Percentiles rank a stretch among this genome's conserved stretches.
Conservation (phyloP, 2,888 invertebrate genomes). For the Leucoptera coffeella region DNA sequence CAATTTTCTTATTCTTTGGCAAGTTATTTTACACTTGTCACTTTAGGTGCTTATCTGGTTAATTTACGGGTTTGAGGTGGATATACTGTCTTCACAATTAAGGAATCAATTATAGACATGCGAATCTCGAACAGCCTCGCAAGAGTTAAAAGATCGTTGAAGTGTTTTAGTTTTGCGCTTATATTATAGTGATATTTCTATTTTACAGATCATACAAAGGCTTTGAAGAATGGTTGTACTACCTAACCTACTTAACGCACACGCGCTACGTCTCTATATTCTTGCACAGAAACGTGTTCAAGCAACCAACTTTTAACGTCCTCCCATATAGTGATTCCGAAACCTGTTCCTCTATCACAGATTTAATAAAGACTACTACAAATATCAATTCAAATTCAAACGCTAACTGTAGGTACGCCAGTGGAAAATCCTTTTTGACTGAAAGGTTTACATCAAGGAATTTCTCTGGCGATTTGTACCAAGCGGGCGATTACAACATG, state of each 20-base stretch:
- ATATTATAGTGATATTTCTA: constrained; percentile 1
- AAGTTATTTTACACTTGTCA: no score
- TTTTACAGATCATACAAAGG: constrained; percentile 67
- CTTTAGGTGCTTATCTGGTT: no score
- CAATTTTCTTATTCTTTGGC: no score
- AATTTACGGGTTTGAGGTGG: no score
- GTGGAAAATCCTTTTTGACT: constrained; percentile 64
- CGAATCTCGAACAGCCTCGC: no score
- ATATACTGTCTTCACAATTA: no score
- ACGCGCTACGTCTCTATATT: constrained; percentile 74
- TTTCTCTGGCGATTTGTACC: constrained; percentile 47
- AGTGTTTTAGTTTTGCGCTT: no score
- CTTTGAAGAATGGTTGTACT: constrained; percentile 75
- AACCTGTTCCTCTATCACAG: constrained; percentile 50
- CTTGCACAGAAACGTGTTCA: constrained; percentile 66
- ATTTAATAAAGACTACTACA: constrained; percentile 47
- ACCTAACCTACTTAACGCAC: constrained; percentile 72
- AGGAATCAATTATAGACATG: no score
- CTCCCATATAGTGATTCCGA: constrained; percentile 43
- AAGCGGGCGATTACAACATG: constrained; percentile 56
- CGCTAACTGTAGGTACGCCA: constrained; percentile 61
- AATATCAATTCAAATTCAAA: constrained; percentile 42
- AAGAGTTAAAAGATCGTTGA: no score
- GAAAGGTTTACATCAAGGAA: constrained; percentile 62
- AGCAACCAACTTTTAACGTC: constrained; percentile 45